Base-by-base conservation (phyloP, 2,113 vertebrate genomes). In the Limanda limanda region DNA sequence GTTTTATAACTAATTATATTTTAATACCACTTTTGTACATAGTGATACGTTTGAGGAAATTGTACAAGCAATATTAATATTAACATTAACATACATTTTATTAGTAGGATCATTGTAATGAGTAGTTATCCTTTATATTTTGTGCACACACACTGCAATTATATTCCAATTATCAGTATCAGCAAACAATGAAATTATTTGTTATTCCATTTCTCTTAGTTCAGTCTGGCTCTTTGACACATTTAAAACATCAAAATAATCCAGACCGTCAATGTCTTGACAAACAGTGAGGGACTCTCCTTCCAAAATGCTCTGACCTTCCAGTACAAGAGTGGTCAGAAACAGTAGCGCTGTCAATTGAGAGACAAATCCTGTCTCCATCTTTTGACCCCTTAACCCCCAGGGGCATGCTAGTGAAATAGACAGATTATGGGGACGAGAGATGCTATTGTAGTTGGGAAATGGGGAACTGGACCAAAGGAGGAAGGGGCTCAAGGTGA, bases 371-470 rank as follows among this genome's bases (percentile, higher is more conserved):
- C 92, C 91, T 65, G 80, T 90, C 92, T 93, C 90, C 92, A 93
- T 71, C 88, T 86, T 87, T 84, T 79, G 90, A 95, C 94, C 95
- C 94, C 92, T 92, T 92, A 88, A 95, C 94, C 93, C 86, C 55
- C 12, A 85, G 91, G 91, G 93, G 95, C 93, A 93, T 94, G 93
- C 92, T 89, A 91, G 92, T 89, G 89, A 94, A 95, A 96, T 91
- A 92, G 93, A 92, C 93, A 92, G 93, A 95, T 95, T 89, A 94
- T 82, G 79, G 24, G 88, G 89, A 90, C 66, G 54, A 78, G 68
- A 76, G 85, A 83, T 82, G 71, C 88, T 92, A 89, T 92, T 92
- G 91, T 83, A 76, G 81, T 90, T 92, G 92, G 94, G 94, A 93
- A 92, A 91, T 88, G n/a, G 79, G 76, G 81, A 83, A 93, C 48